These are phyloP conservation scores for Ephialtes manifestator DNA, from an alignment of 2,888 invertebrate genomes.

Conservation along the genomic window DNA sequence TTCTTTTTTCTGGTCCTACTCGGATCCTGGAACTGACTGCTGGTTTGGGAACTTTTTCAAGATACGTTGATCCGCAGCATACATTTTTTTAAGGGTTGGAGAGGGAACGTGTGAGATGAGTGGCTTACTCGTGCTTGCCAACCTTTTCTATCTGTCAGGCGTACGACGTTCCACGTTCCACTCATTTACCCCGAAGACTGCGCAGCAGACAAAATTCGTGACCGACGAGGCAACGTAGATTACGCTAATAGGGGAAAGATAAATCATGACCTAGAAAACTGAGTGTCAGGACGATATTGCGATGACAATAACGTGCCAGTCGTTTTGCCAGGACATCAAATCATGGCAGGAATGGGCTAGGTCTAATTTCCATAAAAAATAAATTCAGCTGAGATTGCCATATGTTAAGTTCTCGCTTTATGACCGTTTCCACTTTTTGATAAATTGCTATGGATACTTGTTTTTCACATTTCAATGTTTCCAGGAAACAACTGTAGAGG, in stretches of 20 bases:
- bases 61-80: not conserved
- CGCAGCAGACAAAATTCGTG: not conserved
- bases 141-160: conserved; percentile 23
- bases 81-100: not conserved
- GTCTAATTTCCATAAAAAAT: not conserved
- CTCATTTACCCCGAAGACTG: not conserved
- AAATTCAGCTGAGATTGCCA: no score
- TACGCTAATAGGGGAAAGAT: not conserved
- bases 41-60: not conserved
- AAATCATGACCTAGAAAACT: not conserved
- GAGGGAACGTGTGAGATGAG: not conserved
- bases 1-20: not conserved
- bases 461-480: no score
- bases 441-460: no score
- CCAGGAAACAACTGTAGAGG: no score
- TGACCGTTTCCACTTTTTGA: no score
- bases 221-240: conserved; percentile 12
- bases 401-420: no score
- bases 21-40: not conserved
- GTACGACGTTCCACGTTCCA: not conserved
- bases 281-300: not conserved
- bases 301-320: not conserved
- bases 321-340: not conserved
- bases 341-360: no score
- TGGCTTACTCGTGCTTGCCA: not conserved